phyloP scores from a whole-genome alignment of 2,113 vertebrate genomes.

The Brachypodius melanocephalos region DNA sequence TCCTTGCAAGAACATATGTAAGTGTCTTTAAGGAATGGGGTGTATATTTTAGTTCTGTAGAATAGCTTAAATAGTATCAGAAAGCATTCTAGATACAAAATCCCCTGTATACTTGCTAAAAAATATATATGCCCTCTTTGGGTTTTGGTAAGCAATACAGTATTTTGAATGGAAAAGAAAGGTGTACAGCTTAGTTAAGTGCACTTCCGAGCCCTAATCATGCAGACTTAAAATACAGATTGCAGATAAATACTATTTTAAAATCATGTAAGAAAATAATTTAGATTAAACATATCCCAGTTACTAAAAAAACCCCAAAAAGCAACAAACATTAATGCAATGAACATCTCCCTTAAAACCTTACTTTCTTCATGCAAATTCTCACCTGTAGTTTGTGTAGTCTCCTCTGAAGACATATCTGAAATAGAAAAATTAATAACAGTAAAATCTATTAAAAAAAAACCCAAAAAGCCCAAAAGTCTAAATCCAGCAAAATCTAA shows the following conservation, averaged over 20 bases:
- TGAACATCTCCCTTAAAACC: background rate
- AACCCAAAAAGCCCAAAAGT: background rate
- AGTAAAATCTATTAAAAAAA: slow-evolving; percentile 13
- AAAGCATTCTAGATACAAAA: background rate
- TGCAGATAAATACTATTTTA: background rate
- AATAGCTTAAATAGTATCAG: background rate
- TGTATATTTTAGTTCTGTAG: background rate
- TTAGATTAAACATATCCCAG: background rate
- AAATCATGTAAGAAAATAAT: background rate
- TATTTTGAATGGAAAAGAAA: background rate
- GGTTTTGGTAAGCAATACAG: background rate
- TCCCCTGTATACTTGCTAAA: background rate
- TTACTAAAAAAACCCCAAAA: background rate
- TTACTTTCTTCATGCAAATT: background rate
- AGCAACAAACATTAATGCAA: background rate
- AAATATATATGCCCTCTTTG: background rate
- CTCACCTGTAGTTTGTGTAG: slow-evolving; percentile 68
- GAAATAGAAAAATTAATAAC: background rate
- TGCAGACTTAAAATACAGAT: background rate
- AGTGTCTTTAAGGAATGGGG: background rate
- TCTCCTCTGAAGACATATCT: slow-evolving; percentile 58
- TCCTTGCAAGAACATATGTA: background rate
- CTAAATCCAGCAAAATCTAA: slow-evolving; percentile 13
- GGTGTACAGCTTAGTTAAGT: background rate
- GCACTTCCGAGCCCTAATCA: background rate